These are phyloP conservation scores for Chironex yamaguchii DNA, from an alignment of 30 jellyfish, hydroid and myxozoan genomes.

Conservation along the genomic window DNA sequence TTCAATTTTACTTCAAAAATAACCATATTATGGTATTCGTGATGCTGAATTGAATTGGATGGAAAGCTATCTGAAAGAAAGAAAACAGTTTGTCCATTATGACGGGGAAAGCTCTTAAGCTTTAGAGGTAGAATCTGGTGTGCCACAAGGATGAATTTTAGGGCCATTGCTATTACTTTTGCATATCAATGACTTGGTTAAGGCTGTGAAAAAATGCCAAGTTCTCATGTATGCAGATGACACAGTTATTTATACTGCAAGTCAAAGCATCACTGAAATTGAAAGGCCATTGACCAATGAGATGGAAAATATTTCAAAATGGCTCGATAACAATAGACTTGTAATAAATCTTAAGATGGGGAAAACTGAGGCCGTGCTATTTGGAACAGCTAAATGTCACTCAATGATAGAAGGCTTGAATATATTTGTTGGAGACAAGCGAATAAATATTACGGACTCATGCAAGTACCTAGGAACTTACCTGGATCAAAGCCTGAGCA, in stretches of 20 bases:
- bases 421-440: constrained; percentile 19
- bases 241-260: constrained; percentile 52
- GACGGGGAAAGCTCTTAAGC: constrained; percentile 30
- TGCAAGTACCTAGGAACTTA: constrained; percentile 59
- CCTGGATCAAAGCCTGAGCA: constrained; percentile 57
- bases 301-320: constrained; percentile 67
- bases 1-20: constrained; percentile 8
- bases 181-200: constrained; percentile 37
- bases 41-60: constrained; percentile 39
- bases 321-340: constrained; percentile 75
- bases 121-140: constrained; percentile 34
- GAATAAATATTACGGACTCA: constrained; percentile 24
- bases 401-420: constrained; percentile 29
- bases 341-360: constrained; percentile 21
- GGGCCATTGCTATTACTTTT: not conserved
- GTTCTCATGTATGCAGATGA: constrained; percentile 56
- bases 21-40: constrained; percentile 51
- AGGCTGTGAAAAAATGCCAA: constrained; percentile 39
- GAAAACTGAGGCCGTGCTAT: constrained; percentile 62
- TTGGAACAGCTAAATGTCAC: constrained; percentile 52
- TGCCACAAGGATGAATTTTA: constrained; percentile 42
- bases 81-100: constrained; percentile 40
- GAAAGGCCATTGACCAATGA: constrained; percentile 69
- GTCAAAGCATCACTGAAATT: constrained; percentile 66
- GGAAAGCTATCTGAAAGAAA: constrained; percentile 31